phyloP scores from a whole-genome alignment of 2,888 invertebrate species.

The Scaptomyza cyrtandrae region DNA sequence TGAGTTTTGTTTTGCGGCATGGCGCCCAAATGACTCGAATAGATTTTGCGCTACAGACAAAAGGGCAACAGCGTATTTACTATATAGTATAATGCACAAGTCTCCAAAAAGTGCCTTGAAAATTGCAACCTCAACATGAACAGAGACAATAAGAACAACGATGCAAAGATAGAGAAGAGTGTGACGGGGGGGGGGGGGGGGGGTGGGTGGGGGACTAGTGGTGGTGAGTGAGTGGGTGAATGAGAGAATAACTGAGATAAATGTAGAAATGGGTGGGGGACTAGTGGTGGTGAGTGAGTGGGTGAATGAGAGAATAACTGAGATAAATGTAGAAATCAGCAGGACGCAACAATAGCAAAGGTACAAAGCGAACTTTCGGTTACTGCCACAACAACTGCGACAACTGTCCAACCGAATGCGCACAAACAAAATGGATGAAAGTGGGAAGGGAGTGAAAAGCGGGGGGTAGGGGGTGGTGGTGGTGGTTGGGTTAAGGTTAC shows the following conservation, averaged over 20 bases:
- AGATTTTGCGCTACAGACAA: constrained; percentile 27
- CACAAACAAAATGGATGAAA: constrained; percentile 54
- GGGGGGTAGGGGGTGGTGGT: too few relatives aligned
- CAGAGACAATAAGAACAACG: constrained; percentile 17
- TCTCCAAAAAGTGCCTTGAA: constrained; percentile 42
- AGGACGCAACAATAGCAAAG: constrained; percentile 62
- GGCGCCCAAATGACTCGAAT: constrained; percentile 33
- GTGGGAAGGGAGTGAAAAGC: neutral
- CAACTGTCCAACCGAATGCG: constrained; percentile 73
- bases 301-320: constrained; percentile 7
- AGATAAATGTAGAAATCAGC: constrained; percentile 48
- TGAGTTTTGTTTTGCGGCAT: neutral
- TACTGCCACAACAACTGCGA: constrained; percentile 46
- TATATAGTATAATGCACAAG: constrained; percentile 64
- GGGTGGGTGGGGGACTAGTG: neutral
- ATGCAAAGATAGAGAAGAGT: neutral
- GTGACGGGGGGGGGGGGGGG: neutral
- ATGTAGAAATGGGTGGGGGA: too few relatives aligned
- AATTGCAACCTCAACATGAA: constrained; percentile 40
- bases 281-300: neutral
- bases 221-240: neutral
- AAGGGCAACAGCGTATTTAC: constrained; percentile 40
- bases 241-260: constrained; percentile 21
- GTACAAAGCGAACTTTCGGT: constrained; percentile 64
- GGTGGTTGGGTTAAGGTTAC: constrained; percentile 1